A percentile compares a stretch with the other conserved stretches of the same genome.
Conservation (phyloP, 2,113 vertebrate species). For the Leptobrachium ailaonicum region DNA sequence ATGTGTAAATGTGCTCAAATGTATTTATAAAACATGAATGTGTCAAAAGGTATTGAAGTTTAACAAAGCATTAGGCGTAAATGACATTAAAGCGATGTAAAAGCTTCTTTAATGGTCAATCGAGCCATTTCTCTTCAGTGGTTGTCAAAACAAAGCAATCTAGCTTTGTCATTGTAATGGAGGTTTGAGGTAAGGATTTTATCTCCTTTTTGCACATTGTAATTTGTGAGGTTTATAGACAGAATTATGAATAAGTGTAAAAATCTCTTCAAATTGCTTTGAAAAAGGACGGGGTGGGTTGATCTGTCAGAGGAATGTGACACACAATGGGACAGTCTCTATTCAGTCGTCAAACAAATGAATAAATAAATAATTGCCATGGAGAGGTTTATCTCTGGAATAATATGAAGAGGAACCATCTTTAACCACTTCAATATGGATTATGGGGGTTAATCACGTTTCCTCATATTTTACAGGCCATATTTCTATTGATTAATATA, state of each 20-base stretch:
- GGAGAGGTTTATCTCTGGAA: not conserved
- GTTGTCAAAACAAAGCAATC: conserved; percentile 42
- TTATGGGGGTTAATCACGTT: too few relatives aligned
- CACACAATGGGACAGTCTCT: conserved; percentile 17
- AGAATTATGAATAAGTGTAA: conserved; percentile 43
- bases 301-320: conserved; percentile 22
- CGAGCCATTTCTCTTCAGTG: conserved; percentile 20
- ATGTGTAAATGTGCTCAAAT: conserved; percentile 16
- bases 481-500: too few relatives aligned
- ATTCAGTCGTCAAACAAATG: conserved; percentile 25
- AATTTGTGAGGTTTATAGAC: conserved; percentile 42
- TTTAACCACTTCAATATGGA: not conserved
- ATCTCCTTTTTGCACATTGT: conserved; percentile 44
- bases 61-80: conserved; percentile 43
- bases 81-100: conserved; percentile 32
- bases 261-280: conserved; percentile 22
- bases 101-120: conserved; percentile 37
- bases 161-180: conserved; percentile 43
- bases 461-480: too few relatives aligned
- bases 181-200: conserved; percentile 37
- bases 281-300: not conserved
- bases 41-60: conserved; percentile 4
- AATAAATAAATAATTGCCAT: conserved; percentile 12
- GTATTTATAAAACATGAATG: not conserved
- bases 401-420: not conserved